A percentile compares a stretch with the other conserved stretches of the same genome.
These are phyloP conservation scores for Chymomyza amoena DNA, from an alignment of 2,888 invertebrate species.

Conservation along the genomic window DNA sequence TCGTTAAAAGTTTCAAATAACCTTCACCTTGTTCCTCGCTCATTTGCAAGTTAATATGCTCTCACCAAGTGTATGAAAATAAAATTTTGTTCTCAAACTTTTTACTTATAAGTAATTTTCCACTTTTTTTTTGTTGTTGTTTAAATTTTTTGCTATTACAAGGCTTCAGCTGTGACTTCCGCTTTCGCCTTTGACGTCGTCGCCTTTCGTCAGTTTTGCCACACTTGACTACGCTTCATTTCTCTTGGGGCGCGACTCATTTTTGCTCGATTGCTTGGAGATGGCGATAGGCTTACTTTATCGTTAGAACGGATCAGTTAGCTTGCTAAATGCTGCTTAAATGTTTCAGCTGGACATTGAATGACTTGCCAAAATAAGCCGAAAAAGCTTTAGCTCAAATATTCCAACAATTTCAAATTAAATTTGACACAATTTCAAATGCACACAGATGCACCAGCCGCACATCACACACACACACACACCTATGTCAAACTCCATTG, in stretches of 20 bases:
- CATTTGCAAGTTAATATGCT: not conserved
- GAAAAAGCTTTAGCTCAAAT: slow-evolving; percentile 1
- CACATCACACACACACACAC: not conserved
- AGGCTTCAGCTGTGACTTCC: slow-evolving; percentile 2
- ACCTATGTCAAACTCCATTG: slow-evolving; percentile 6
- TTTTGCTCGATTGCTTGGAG: not conserved
- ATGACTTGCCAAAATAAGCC: slow-evolving; percentile 3
- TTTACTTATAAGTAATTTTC: slow-evolving; percentile 67
- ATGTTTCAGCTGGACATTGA: not conserved
- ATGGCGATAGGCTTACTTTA: not conserved
- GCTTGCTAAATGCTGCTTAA: not conserved
- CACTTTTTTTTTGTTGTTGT: slow-evolving; percentile 28
- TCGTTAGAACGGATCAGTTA: not conserved
- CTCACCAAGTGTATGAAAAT: not conserved
- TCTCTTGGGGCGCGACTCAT: slow-evolving; percentile 21
- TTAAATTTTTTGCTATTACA: not conserved
- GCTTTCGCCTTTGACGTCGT: slow-evolving; percentile 40
- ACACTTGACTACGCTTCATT: slow-evolving; percentile 67
- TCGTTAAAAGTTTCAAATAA: too few species aligned
- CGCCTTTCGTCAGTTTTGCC: slow-evolving; percentile 34
- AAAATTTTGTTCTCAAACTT: slow-evolving; percentile 64
- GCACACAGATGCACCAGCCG: slow-evolving; percentile 3
- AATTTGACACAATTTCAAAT: slow-evolving; percentile 61
- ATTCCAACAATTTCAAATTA: slow-evolving; percentile 50
- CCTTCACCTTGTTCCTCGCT: too few species aligned